phyloP scores from a whole-genome alignment of 2,113 vertebrate species.

The Ictalurus furcatus region DNA sequence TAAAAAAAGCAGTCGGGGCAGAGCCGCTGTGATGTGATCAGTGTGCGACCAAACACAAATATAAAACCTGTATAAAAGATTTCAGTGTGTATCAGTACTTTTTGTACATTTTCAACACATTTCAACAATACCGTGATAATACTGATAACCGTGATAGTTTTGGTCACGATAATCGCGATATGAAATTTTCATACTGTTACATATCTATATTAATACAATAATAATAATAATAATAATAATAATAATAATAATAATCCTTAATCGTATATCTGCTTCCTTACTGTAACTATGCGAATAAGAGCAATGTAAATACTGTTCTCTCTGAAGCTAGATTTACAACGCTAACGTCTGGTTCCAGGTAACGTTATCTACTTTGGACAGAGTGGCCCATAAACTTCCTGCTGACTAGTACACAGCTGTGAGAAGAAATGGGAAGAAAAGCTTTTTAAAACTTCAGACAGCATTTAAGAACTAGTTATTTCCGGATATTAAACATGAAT shows the following conservation, averaged over 20 bases:
- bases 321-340: background rate
- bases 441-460: constrained; percentile 3
- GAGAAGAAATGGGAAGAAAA: constrained; percentile 1
- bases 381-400: constrained; percentile 49
- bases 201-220: no score
- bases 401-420: constrained; percentile 12
- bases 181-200: no score
- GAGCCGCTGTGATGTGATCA: no score
- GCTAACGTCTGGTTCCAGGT: background rate
- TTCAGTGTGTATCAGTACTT: no score
- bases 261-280: background rate
- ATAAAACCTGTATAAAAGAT: no score
- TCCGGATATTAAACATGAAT: background rate
- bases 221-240: no score
- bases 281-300: background rate
- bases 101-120: no score
- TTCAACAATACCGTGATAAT: no score
- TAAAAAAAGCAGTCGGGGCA: no score
- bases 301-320: background rate
- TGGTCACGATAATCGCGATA: no score
- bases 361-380: constrained; percentile 23
- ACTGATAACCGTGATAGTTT: no score
- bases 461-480: background rate
- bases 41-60: no score
- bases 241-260: background rate